Conservation (phyloP, 2,113 vertebrate species). For the Athene noctua region DNA sequence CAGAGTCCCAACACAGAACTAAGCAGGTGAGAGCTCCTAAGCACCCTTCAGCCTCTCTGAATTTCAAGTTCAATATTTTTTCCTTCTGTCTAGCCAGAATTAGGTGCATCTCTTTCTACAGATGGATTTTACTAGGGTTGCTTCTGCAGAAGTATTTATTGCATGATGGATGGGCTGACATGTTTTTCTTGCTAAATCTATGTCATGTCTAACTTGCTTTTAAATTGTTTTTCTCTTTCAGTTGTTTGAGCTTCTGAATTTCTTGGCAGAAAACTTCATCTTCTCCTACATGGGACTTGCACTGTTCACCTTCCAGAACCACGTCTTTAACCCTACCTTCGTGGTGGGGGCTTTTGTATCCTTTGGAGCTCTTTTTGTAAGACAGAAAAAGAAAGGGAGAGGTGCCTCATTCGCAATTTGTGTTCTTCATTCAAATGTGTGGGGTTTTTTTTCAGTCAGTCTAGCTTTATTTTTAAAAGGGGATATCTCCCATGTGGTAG, state of each 20-base stretch:
- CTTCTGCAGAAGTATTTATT: background rate
- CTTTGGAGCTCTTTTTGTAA: slow-evolving; percentile 53
- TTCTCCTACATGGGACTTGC: slow-evolving; percentile 99
- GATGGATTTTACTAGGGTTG: background rate
- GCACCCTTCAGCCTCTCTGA: background rate
- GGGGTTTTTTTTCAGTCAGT: background rate
- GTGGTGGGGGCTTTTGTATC: slow-evolving; percentile 97
- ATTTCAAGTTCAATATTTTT: background rate
- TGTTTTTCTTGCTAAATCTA: background rate
- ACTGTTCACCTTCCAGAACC: slow-evolving; percentile 97
- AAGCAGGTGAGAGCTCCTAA: slow-evolving; percentile 86
- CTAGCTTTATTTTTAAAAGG: background rate
- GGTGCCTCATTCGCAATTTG: background rate
- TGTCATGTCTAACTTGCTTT: background rate
- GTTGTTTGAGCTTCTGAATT: slow-evolving; percentile 97
- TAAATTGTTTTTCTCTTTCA: slow-evolving; percentile 70
- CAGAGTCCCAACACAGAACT: slow-evolving; percentile 92
- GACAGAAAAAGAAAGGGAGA: background rate
- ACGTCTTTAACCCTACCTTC: slow-evolving; percentile 93
- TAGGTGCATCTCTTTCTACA: background rate
- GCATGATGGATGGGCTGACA: background rate
- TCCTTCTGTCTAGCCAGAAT: background rate
- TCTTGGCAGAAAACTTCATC: slow-evolving; percentile 99
- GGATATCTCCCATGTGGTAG: background rate
- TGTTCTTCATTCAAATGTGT: background rate